Evolutionary conservation across 2,888 invertebrate genomes (phyloP).

Genomic region (Physocephala rufipes): DNA sequence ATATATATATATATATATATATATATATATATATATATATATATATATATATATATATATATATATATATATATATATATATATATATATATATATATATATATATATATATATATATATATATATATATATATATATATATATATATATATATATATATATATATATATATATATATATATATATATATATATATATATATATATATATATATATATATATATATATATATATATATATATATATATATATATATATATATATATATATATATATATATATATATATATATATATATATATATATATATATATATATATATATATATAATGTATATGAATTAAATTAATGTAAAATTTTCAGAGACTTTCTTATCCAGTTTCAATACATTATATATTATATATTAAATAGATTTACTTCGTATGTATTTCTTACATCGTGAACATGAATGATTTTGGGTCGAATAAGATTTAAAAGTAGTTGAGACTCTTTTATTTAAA

Average conservation of each 20-base stretch:
- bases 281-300: conserved; percentile 5
- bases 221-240: conserved; percentile 5
- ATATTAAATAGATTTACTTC: too few species aligned
- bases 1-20: conserved; percentile 34
- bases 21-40: conserved; percentile 33
- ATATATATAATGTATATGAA: conserved; percentile 20
- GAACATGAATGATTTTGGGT: too few species aligned
- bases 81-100: conserved; percentile 5
- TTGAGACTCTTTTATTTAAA: conserved; percentile 15
- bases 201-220: conserved; percentile 5
- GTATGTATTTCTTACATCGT: too few species aligned
- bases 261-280: conserved; percentile 5
- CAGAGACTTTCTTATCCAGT: not conserved
- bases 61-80: not conserved
- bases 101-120: conserved; percentile 5
- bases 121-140: conserved; percentile 5
- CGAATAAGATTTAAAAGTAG: too few species aligned
- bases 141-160: conserved; percentile 5
- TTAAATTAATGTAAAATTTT: conserved; percentile 30
- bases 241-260: conserved; percentile 5
- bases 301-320: conserved; percentile 36
- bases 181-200: conserved; percentile 5
- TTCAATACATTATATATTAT: conserved; percentile 25
- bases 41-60: conserved; percentile 35
- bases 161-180: conserved; percentile 5